Evolutionary conservation across 2,888 invertebrate genomes (phyloP).

Genomic region (Plebejus anna): DNA sequence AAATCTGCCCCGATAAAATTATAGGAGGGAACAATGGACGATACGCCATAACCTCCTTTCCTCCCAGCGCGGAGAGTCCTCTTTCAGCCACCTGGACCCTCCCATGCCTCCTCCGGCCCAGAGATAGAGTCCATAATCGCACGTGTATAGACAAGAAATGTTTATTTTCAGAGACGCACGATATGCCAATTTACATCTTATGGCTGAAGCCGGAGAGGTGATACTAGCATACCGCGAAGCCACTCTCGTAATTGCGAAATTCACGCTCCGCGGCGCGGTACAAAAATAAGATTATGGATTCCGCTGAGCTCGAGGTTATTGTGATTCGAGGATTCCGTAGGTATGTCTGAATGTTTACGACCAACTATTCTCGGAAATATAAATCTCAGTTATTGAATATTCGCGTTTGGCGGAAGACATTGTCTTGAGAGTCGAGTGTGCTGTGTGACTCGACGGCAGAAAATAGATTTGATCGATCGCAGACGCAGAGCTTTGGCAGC

Average conservation of each 20-base stretch:
- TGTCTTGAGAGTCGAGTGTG: constrained; percentile 43
- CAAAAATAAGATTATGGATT: constrained; percentile 81
- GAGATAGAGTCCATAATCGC: constrained; percentile 77
- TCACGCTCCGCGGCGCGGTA: constrained; percentile 79
- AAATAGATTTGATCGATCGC: constrained; percentile 8
- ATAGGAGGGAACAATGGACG: constrained; percentile 79
- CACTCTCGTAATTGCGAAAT: constrained; percentile 76
- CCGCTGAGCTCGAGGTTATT: constrained; percentile 78
- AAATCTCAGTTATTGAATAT: constrained; percentile 76
- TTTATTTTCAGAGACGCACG: constrained; percentile 69
- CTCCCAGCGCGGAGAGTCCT: constrained; percentile 64
- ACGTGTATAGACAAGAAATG: constrained; percentile 75
- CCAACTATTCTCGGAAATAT: constrained; percentile 76
- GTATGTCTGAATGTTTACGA: constrained; percentile 77
- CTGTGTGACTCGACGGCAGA: constrained; percentile 31
- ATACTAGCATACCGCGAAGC: constrained; percentile 50
- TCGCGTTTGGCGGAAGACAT: constrained; percentile 71
- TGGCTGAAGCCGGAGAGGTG: constrained; percentile 46
- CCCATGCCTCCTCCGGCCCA: constrained; percentile 60
- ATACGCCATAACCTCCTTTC: constrained; percentile 66
- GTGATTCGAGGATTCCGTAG: constrained; percentile 79
- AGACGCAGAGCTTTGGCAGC: not conserved
- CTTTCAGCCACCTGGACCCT: constrained; percentile 63
- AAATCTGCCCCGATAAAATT: constrained; percentile 80
- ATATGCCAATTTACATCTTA: constrained; percentile 57